These are phyloP conservation scores for Caenorhabditis macrosperma DNA, from an alignment of 2,888 invertebrate genomes.

Conservation along the genomic window DNA sequence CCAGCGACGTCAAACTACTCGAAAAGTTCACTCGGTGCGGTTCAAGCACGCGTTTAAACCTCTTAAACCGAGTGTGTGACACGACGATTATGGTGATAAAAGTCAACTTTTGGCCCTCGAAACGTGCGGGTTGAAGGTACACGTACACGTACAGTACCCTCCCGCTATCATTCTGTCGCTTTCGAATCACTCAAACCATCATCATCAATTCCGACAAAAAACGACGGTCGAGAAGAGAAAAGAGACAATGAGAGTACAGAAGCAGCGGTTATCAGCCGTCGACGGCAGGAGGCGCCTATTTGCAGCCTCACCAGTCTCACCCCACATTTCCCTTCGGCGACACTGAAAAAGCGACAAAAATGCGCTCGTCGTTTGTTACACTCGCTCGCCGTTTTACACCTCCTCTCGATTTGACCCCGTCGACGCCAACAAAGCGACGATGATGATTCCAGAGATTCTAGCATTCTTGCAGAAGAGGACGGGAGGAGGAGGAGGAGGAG, in stretches of 20 bases:
- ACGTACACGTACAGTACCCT: constrained; percentile 3
- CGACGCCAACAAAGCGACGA: neutral
- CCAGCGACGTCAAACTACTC: too few species aligned
- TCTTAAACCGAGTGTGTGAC: too few species aligned
- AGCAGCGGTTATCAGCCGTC: constrained; percentile 3
- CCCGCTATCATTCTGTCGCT: neutral
- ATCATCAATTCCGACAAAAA: neutral
- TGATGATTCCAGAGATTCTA: neutral
- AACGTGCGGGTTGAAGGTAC: neutral
- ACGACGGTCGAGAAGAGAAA: neutral
- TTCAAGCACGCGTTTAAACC: too few species aligned
- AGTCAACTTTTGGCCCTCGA: neutral
- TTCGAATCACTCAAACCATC: neutral
- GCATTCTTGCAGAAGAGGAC: too few species aligned
- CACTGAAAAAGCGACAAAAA: neutral
- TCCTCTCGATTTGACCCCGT: neutral
- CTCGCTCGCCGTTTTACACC: neutral
- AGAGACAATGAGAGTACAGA: constrained; percentile 15
- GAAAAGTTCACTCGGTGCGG: too few species aligned
- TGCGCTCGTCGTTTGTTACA: neutral
- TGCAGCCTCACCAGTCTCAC: constrained; percentile 15
- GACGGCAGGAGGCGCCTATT: neutral
- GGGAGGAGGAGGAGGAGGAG: neutral
- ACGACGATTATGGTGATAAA: too few species aligned
- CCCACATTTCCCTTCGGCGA: neutral